Evolutionary conservation across 2,797 vertebrate species (phyloP).

Genomic region (Pteronotus mesoamericanus): DNA sequence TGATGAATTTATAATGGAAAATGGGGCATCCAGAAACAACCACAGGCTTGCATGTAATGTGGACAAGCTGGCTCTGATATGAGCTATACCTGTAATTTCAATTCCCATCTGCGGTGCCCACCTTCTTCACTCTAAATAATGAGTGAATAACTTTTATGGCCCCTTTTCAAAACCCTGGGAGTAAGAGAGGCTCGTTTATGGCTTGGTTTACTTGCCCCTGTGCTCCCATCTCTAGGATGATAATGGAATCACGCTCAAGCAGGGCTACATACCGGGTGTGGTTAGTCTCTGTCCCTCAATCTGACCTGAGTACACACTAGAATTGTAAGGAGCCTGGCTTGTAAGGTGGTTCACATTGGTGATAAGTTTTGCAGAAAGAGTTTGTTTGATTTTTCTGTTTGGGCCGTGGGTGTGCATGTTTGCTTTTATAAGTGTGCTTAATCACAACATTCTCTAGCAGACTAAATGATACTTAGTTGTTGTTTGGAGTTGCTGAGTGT

Average conservation of each 20-base stretch:
- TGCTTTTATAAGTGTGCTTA: not conserved
- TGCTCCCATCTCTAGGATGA: not conserved
- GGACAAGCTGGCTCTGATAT: constrained; percentile 46
- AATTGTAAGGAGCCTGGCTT: not conserved
- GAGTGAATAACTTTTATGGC: constrained; percentile 2
- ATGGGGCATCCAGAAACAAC: not conserved
- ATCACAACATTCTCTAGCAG: not conserved
- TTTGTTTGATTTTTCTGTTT: not conserved
- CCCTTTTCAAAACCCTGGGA: not conserved
- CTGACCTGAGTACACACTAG: not conserved
- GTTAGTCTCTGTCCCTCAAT: not conserved
- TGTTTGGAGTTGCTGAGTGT: not conserved
- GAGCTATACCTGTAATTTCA: constrained; percentile 54
- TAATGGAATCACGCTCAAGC: not conserved
- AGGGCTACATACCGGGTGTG: not conserved
- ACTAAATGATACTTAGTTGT: not conserved
- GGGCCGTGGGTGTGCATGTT: not conserved
- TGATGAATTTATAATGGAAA: constrained; percentile 66
- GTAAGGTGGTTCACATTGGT: not conserved
- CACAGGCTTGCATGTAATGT: constrained; percentile 21
- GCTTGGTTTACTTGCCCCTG: not conserved
- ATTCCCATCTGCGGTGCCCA: constrained; percentile 45
- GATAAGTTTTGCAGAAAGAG: not conserved
- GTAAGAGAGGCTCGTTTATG: not conserved
- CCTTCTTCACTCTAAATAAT: constrained; percentile 67